A percentile compares a stretch with the other conserved stretches of the same genome.
Conservation (phyloP, 2,113 vertebrate species). For the Calcarius ornatus region DNA sequence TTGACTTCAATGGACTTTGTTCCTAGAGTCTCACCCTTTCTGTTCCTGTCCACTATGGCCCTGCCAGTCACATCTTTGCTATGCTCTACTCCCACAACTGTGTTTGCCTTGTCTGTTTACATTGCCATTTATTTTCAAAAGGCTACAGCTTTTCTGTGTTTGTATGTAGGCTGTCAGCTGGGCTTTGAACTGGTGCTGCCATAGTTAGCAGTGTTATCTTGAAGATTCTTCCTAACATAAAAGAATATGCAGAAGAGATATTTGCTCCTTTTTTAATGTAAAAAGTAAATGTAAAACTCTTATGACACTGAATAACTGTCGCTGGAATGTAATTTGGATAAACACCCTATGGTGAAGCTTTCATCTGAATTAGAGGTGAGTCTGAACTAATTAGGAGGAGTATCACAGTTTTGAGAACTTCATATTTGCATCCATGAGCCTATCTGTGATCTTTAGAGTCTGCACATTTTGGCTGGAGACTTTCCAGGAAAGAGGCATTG, state of each 20-base stretch:
- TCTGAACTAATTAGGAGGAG: background rate
- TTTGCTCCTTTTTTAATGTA: constrained; percentile 16
- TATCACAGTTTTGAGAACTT: constrained; percentile 9
- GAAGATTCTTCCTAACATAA: background rate
- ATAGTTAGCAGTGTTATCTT: background rate
- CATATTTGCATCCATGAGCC: constrained; percentile 16
- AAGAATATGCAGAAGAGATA: constrained; percentile 4
- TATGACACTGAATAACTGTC: constrained; percentile 41
- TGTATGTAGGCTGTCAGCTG: background rate
- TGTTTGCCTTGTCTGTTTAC: background rate
- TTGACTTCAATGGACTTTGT: background rate
- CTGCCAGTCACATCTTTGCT: background rate
- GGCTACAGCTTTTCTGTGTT: background rate
- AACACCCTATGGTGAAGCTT: constrained; percentile 10
- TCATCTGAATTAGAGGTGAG: constrained; percentile 30
- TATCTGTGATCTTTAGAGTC: constrained; percentile 27
- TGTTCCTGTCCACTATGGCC: background rate
- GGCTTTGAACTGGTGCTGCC: background rate
- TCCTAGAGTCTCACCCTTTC: background rate
- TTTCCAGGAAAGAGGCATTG: background rate
- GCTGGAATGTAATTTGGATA: constrained; percentile 21
- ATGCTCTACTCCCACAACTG: background rate
- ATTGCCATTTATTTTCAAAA: background rate
- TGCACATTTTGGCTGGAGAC: constrained; percentile 5
- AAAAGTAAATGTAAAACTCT: constrained; percentile 13